phyloP scores from a whole-genome alignment of 2,797 vertebrate species.

The Ambastaia sidthimunki region DNA sequence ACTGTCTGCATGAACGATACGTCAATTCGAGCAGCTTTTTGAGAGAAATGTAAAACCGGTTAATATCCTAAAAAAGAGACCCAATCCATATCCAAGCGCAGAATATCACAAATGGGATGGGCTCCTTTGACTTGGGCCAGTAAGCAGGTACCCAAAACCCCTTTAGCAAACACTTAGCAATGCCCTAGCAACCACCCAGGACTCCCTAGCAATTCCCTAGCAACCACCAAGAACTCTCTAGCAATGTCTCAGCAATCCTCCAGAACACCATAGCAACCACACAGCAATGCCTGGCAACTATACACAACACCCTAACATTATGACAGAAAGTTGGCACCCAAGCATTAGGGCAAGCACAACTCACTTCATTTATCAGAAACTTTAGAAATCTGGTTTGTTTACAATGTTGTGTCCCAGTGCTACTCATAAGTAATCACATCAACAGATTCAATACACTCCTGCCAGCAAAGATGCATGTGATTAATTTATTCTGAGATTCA shows the following conservation, averaged over 20 bases:
- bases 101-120: background rate
- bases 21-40: background rate
- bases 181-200: background rate
- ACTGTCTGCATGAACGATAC: background rate
- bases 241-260: background rate
- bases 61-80: background rate
- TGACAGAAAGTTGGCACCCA: background rate
- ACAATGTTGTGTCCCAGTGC: constrained; percentile 1
- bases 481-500: constrained; percentile 21
- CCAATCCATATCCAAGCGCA: background rate
- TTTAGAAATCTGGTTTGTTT: constrained; percentile 3
- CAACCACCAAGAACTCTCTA: background rate
- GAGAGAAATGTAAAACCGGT: background rate
- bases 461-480: constrained; percentile 14
- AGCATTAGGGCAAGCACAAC: too few species aligned
- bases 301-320: background rate
- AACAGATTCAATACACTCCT: constrained; percentile 32
- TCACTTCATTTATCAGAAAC: background rate
- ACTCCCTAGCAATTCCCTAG: background rate
- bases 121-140: background rate
- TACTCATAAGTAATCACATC: constrained; percentile 21
- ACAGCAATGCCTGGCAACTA: too few species aligned
- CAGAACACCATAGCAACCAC: background rate
- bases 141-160: background rate
- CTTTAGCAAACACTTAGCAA: background rate